Evolutionary conservation across 2,797 vertebrate species (phyloP).

Genomic region (Smutsia gigantea): DNA sequence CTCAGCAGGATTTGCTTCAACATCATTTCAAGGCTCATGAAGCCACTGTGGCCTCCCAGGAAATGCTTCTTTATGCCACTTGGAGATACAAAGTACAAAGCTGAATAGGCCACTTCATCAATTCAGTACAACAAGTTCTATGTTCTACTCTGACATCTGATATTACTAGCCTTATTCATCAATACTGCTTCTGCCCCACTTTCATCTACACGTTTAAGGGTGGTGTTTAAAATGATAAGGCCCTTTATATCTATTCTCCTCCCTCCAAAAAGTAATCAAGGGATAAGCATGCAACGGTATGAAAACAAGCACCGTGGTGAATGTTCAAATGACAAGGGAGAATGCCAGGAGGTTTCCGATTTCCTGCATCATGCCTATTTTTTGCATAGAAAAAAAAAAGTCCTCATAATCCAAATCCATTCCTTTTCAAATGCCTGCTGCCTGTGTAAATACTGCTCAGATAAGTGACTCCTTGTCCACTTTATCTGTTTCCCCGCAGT

Average conservation of each 20-base stretch:
- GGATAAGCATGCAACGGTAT: slow-evolving; percentile 14
- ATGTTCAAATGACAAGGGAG: slow-evolving; percentile 59
- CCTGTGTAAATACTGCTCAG: slow-evolving; percentile 75
- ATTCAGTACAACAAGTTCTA: slow-evolving; percentile 10
- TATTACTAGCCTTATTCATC: neutral
- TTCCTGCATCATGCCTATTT: slow-evolving; percentile 50
- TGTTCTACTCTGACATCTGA: slow-evolving; percentile 21
- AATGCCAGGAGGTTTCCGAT: slow-evolving; percentile 62
- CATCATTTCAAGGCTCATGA: neutral
- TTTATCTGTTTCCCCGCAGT: slow-evolving; percentile 72
- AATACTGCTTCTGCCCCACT: neutral
- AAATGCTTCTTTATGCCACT: slow-evolving; percentile 25
- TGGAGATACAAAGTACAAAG: slow-evolving; percentile 7
- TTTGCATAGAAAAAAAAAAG: neutral
- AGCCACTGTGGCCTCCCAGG: neutral
- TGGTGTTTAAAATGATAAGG: slow-evolving; percentile 61
- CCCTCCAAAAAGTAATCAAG: slow-evolving; percentile 56
- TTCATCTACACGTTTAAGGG: slow-evolving; percentile 57
- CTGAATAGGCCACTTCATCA: neutral
- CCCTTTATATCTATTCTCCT: slow-evolving; percentile 35
- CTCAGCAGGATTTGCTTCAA: neutral
- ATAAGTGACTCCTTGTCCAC: slow-evolving; percentile 79
- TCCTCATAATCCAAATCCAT: slow-evolving; percentile 66
- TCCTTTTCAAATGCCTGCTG: slow-evolving; percentile 64
- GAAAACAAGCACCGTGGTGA: slow-evolving; percentile 67